phyloP scores from a whole-genome alignment of 2,888 invertebrate species.

The Synergus japonicus region DNA sequence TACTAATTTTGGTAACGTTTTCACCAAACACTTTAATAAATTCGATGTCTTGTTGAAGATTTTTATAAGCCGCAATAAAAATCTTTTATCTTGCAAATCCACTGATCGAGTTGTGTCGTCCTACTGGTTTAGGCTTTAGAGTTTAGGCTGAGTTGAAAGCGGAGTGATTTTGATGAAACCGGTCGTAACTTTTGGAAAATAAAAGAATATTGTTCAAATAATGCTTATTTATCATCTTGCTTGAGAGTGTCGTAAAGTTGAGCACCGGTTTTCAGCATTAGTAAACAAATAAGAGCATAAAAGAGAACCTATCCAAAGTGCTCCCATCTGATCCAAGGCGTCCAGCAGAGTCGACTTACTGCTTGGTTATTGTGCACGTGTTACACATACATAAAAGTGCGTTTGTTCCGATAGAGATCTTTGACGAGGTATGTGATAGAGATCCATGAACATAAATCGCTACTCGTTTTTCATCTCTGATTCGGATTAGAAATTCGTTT shows the following conservation, averaged over 20 bases:
- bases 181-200: conserved; percentile 29
- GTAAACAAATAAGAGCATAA: conserved; percentile 36
- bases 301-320: conserved; percentile 20
- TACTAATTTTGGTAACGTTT: conserved; percentile 6
- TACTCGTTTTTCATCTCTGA: conserved; percentile 33
- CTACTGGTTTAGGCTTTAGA: not conserved
- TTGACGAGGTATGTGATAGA: conserved; percentile 16
- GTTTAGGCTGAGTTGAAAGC: conserved; percentile 8
- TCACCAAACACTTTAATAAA: conserved; percentile 14
- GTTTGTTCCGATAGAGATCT: conserved; percentile 31
- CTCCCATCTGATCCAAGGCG: conserved; percentile 29
- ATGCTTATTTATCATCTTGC: conserved; percentile 41
- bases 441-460: conserved; percentile 8
- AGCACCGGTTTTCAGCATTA: conserved; percentile 39
- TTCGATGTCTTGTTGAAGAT: not conserved
- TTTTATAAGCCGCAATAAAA: conserved; percentile 24
- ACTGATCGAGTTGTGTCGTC: conserved; percentile 17
- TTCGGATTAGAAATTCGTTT: conserved; percentile 26
- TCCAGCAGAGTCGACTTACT: conserved; percentile 34
- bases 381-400: conserved; percentile 39
- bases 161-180: conserved; percentile 36
- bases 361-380: conserved; percentile 30
- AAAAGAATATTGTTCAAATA: conserved; percentile 38
- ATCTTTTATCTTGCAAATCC: conserved; percentile 27
- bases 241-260: conserved; percentile 36